These are phyloP conservation scores for Gambusia affinis DNA, from an alignment of 2,113 vertebrate genomes.

Conservation along the genomic window DNA sequence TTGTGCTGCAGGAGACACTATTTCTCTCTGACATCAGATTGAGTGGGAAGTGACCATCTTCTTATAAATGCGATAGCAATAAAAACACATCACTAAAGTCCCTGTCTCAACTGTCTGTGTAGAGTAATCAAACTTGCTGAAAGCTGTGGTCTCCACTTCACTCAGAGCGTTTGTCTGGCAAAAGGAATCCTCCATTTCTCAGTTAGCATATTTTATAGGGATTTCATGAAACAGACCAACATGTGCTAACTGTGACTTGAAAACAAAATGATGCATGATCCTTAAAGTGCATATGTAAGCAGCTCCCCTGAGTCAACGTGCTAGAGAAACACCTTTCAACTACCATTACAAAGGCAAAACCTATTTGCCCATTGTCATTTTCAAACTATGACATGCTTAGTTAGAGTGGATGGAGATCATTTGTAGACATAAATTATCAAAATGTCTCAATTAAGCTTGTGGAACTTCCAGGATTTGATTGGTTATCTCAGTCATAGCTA, in stretches of 20 bases:
- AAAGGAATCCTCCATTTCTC: conserved; percentile 27
- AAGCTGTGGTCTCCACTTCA: conserved; percentile 5
- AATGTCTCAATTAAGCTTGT: background rate
- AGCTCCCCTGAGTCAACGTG: background rate
- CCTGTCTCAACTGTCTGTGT: conserved; percentile 28
- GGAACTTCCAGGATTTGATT: background rate
- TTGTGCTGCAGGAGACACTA: conserved; percentile 59
- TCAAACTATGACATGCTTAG: background rate
- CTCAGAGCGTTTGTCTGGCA: conserved; percentile 15
- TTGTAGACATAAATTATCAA: background rate
- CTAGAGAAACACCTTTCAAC: background rate
- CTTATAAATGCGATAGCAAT: conserved; percentile 50
- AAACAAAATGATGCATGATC: background rate
- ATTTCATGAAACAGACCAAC: background rate
- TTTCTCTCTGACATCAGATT: conserved; percentile 57
- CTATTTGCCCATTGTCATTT: background rate
- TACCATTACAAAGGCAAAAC: background rate
- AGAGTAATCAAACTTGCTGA: conserved; percentile 5
- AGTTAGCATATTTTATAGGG: background rate
- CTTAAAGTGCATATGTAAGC: background rate
- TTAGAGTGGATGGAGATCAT: background rate
- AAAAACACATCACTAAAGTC: conserved; percentile 35
- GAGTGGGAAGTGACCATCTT: conserved; percentile 50
- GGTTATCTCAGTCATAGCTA: background rate
- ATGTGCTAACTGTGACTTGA: background rate